Conservation (phyloP, 2,113 vertebrate species). For the Climacteris rufus region DNA sequence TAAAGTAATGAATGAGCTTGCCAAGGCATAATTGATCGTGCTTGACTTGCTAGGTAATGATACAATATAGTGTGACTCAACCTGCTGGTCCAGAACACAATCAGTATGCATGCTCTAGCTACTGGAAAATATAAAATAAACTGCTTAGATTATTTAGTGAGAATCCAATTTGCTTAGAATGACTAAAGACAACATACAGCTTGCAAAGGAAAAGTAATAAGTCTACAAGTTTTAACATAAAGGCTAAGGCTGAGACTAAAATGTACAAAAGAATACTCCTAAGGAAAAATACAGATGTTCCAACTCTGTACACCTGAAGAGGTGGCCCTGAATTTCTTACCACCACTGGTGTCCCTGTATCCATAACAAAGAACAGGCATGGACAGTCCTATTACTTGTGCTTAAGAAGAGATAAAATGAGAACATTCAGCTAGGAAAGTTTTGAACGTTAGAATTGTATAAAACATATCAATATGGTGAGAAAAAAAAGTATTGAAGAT, state of each 20-base stretch:
- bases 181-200: background rate
- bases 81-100: background rate
- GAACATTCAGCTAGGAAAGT: background rate
- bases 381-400: background rate
- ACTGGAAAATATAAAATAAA: conserved; percentile 28
- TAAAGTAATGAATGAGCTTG: conserved; percentile 18
- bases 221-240: background rate
- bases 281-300: background rate
- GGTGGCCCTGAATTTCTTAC: background rate
- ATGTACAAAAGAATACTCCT: background rate
- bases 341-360: background rate
- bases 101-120: background rate
- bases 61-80: background rate
- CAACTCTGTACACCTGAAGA: fast-evolving
- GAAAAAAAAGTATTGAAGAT: background rate
- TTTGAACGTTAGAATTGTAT: background rate
- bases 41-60: conserved; percentile 3
- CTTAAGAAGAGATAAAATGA: background rate
- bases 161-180: conserved; percentile 19
- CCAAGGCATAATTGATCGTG: background rate
- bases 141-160: conserved; percentile 31
- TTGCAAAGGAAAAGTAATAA: background rate
- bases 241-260: background rate
- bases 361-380: background rate
- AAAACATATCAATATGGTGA: background rate